A percentile compares a stretch with the other conserved stretches of the same genome.
Evolutionary conservation across 2,888 invertebrate species (phyloP).

Genomic region (Mechanitis mazaeus): DNA sequence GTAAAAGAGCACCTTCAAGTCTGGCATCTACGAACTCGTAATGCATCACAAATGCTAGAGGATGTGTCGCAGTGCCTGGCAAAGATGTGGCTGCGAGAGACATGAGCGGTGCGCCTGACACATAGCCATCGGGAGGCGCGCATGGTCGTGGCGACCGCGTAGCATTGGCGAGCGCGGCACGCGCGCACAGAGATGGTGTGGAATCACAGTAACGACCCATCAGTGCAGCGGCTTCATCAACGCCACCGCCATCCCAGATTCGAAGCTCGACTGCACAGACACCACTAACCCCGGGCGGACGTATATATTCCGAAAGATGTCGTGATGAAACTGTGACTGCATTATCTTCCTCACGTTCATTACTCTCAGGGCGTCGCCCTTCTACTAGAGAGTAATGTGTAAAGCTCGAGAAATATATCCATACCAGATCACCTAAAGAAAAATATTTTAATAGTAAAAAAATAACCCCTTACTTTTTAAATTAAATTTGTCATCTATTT

Average conservation of each 20-base stretch:
- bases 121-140: slow-evolving; percentile 86
- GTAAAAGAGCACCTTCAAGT: slow-evolving; percentile 82
- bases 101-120: slow-evolving; percentile 63
- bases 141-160: slow-evolving; percentile 88
- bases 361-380: slow-evolving; percentile 68
- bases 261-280: slow-evolving; percentile 82
- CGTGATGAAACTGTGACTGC: slow-evolving; percentile 26
- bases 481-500: background rate
- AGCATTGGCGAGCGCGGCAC: slow-evolving; percentile 83
- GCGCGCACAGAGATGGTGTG: slow-evolving; percentile 88
- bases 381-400: slow-evolving; percentile 84
- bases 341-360: slow-evolving; percentile 65
- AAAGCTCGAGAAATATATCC: slow-evolving; percentile 92
- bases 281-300: slow-evolving; percentile 28
- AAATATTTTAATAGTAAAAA: background rate
- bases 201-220: slow-evolving; percentile 85
- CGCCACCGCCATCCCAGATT: slow-evolving; percentile 85
- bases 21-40: slow-evolving; percentile 91
- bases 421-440: slow-evolving; percentile 82
- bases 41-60: slow-evolving; percentile 82
- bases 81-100: slow-evolving; percentile 69
- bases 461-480: background rate
- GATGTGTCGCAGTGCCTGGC: slow-evolving; percentile 87
- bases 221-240: slow-evolving; percentile 58
- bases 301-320: slow-evolving; percentile 24